Base-by-base conservation (phyloP, 2,797 vertebrate genomes). In the Protosalanx chinensis region DNA sequence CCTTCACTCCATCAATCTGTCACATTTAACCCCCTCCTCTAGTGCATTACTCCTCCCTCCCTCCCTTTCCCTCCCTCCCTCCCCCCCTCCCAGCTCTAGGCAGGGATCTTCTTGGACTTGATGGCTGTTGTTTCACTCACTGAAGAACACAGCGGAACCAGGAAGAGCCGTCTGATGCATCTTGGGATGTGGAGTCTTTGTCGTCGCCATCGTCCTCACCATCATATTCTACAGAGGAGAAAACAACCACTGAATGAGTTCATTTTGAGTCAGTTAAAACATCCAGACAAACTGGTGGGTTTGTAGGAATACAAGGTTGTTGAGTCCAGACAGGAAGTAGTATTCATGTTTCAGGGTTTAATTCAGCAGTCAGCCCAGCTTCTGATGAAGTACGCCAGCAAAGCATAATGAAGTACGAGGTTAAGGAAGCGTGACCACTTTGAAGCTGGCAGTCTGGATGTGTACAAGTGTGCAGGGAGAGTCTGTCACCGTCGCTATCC, bases 71-170 rank as follows among this genome's bases (percentile, higher is more conserved):
- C 82, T 60, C 29, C 49, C 7, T 16, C 69, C 79, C 80, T 79
- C 23, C 8, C 12, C 8, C 30, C 62, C 56, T 64, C 68, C 78
- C 79, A n/a, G n/a, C n/a, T n/a, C n/a, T n/a, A n/a, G n/a, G n/a
- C 71, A 7, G 37, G 37, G 7, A 41, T 41, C 76, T 85, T 85
- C 80, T 83, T 75, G 75, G 78, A 74, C 78, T 78, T 80, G 82
- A 61, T 74, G 74, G 85, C 87, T 72, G 86, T 79, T 76, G 87
- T 76, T 56, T 60, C 77, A 35, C 80, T 93, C 90, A 94, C 79
- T 93, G 92, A 70, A 94, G 86, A 80, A 86, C 68, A 35, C 93
- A 94, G 71, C 90, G 91, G 15, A 89, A 66, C 92, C 92, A 93
- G 5, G 86, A 84, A 23, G 83, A 85, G 64, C 80, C 86, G 4